Evolutionary conservation across 64 coral and sea anemone genomes (phyloP), one percentile per base, ranked within the genome.

Genomic region (Porites australiensis): DNA sequence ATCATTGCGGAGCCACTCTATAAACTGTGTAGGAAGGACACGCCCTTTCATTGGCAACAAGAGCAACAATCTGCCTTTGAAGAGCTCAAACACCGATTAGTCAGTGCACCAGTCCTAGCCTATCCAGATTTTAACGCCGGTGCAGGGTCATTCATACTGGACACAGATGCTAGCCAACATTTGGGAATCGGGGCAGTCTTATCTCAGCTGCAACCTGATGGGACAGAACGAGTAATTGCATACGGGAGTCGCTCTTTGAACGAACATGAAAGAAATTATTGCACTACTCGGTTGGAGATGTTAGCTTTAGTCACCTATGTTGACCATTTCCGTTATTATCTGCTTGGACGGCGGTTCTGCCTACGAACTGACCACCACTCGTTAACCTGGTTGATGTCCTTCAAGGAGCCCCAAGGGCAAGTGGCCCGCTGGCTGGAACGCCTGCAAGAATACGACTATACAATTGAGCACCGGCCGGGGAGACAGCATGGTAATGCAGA

Each of bases 251-350:
- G 72, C 59, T 60, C 87, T 44, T 64, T 77, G 87, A 89, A 89
- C 77, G 73, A 89, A 18, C 83, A 87, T 72, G 87, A 89, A 27
- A 89, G 79, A 58, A 89, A 89, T 61, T 89, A 89, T 75, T 89
- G 88, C 44, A 27, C 88, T 45, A 89, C 88, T 58, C 13, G 75
- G 74, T 75, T 89, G 62, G 88, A 89, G 44, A 51, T 79, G 88
- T 62, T 89, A 64, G 74, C 88, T 77, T 64, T 89, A 65, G 88
- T 89, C 44, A 69, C 72, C 55, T 89, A 49, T 68, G 61, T 89
- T 77, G 75, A 78, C 72, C 52, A 79, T 62, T 89, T 79, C 88
- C 75, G 74, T 19, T 89, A 89, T 53, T 88, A 88, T 74, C 20
- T 85, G 50, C 62, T 77, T 50, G 88, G 72, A 60, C 18, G 74